phyloP scores from a whole-genome alignment of 2,113 vertebrate genomes.

The Oreochromis aureus region DNA sequence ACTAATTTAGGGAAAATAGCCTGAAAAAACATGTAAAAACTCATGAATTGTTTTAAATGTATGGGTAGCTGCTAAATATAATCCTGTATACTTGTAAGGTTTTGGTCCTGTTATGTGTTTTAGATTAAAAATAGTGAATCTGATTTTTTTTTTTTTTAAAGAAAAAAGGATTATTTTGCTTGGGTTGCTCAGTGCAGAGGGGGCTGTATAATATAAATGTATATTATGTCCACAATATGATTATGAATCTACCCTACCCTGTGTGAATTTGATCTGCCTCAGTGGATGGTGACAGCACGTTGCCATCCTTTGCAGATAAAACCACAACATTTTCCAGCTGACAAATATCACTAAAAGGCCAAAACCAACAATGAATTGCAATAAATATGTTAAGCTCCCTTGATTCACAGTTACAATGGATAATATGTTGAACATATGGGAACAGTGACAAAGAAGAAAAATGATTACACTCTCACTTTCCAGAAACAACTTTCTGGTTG shows the following conservation, averaged over 20 bases:
- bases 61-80: background rate
- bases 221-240: background rate
- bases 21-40: background rate
- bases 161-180: background rate
- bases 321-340: background rate
- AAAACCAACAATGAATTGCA: background rate
- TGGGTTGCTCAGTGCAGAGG: background rate
- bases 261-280: fast-evolving
- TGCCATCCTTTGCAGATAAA: background rate
- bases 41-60: background rate
- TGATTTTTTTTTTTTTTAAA: background rate
- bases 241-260: background rate
- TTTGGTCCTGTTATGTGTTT: background rate
- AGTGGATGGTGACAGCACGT: background rate
- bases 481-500: background rate
- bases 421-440: background rate
- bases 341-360: background rate
- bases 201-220: fast-evolving
- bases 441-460: background rate
- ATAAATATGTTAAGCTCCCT: background rate
- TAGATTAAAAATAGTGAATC: background rate
- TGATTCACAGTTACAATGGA: background rate
- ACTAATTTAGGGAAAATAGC: background rate
- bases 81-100: fast-evolving
- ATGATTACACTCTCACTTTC: background rate